Evolutionary conservation across 2,797 vertebrate genomes (phyloP), one percentile per base, ranked within the genome.

Genomic region (Gymnothorax javanicus): DNA sequence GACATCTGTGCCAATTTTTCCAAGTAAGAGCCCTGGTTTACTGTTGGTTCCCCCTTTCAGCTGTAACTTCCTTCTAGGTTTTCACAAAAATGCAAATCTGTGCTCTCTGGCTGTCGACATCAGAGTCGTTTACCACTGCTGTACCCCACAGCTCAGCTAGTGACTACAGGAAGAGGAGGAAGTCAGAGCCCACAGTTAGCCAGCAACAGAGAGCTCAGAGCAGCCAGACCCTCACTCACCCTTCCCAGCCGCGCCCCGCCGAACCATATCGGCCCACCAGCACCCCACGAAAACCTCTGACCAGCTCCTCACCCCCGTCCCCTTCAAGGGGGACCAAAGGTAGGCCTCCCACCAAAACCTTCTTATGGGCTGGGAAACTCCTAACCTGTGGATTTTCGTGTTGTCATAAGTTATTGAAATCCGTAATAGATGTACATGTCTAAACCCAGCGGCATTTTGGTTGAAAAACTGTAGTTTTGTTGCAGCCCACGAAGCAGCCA

Each of bases 121-220:
- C 12, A 64, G 23, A 0, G 20, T 25, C 1, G 5, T 67, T n/a
- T 27, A 12, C 20, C 13, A 25, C 33, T 20, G 25, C 0, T 89
- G 57, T 85, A 50, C 87, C 86, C 85, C 90, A 50, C 88, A 97
- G 97, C 88, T 95, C 95, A 58, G 94, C 97, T n/a, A 96, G 98
- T 23, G 99, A 99, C 95, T 99, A 97, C 92, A 96, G 98, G 85
- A 99, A 99, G 90, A 95, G 99, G 86, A 96, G 99, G 96, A 99
- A 98, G 97, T 99, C 98, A 0, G 99, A 99, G 93, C 99, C 99
- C 0, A 94, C 97, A 0, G 97, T 97, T 71, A 96, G 95, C 87
- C 98, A 97, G 57, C 96, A 94, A 7, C 73, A 50, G 11, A 95
- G 94, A 83, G 88, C 90, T 1, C 93, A 92, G 87, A 95, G 94